phyloP scores from a whole-genome alignment of 2,113 vertebrate genomes.

The Vulpes vulpes region DNA sequence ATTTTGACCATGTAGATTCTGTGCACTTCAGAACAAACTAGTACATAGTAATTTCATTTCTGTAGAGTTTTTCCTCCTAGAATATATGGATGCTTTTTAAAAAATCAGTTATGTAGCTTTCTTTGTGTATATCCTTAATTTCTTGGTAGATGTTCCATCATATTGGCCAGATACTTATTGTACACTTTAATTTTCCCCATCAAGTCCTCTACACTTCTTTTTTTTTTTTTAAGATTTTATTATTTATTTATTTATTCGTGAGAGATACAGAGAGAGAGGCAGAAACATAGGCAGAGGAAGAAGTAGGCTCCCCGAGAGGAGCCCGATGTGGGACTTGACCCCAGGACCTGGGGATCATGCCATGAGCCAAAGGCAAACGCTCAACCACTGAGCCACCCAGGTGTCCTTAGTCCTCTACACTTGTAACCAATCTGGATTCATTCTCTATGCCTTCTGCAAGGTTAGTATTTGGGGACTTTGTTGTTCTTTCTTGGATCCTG shows the following conservation, averaged over 20 bases:
- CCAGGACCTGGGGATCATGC: too few species aligned
- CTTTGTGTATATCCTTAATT: neutral
- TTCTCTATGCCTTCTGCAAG: neutral
- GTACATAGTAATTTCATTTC: neutral
- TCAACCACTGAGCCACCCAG: too few species aligned
- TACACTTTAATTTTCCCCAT: neutral
- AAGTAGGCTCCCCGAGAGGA: too few species aligned
- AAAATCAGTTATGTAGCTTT: neutral
- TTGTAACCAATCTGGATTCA: neutral
- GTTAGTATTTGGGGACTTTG: neutral
- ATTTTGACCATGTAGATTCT: neutral
- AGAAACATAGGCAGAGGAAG: too few species aligned
- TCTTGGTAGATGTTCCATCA: neutral
- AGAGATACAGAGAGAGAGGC: too few species aligned
- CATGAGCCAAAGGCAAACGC: too few species aligned
- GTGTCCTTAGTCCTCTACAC: too few species aligned
- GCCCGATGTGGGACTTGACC: too few species aligned
- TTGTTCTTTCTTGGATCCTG: neutral
- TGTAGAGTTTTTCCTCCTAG: neutral
- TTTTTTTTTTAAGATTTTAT: too few species aligned
- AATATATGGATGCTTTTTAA: neutral
- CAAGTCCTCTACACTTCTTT: neutral
- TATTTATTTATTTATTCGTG: too few species aligned
- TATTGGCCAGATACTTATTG: too few species aligned
- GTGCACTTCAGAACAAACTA: neutral